Evolutionary conservation across 2,113 vertebrate species (phyloP).

Genomic region (Neomonachus schauinslandi): DNA sequence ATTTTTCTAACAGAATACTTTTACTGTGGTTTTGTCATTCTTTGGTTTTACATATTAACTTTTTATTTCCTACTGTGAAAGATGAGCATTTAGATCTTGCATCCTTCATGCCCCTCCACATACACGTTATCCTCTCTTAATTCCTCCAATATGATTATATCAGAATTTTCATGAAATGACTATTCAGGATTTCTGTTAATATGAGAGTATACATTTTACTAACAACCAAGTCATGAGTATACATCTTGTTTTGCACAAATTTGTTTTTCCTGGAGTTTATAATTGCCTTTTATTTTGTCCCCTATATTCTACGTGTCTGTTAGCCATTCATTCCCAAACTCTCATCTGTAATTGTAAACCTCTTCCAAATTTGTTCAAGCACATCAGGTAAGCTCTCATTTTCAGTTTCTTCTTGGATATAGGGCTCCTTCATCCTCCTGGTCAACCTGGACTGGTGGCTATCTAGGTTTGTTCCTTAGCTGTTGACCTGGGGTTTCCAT

Average conservation of each 20-base stretch:
- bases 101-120: rapidly evolving
- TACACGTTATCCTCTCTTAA: not conserved
- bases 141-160: not conserved
- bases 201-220: not conserved
- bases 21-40: not conserved
- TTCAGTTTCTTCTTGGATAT: not conserved
- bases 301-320: not conserved
- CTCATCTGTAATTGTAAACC: not conserved
- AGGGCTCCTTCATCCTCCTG: not conserved
- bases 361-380: not conserved
- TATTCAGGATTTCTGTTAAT: not conserved
- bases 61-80: not conserved
- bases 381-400: not conserved
- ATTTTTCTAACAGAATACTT: not conserved
- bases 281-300: not conserved
- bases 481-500: not conserved
- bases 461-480: not conserved
- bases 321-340: not conserved
- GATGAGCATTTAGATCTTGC: not conserved
- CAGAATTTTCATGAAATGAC: not conserved
- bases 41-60: not conserved
- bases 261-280: not conserved
- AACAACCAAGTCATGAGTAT: not conserved
- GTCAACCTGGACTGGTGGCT: rapidly evolving
- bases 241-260: not conserved